Evolutionary conservation across 2,113 vertebrate genomes (phyloP).

Genomic region (Gavialis gangeticus): DNA sequence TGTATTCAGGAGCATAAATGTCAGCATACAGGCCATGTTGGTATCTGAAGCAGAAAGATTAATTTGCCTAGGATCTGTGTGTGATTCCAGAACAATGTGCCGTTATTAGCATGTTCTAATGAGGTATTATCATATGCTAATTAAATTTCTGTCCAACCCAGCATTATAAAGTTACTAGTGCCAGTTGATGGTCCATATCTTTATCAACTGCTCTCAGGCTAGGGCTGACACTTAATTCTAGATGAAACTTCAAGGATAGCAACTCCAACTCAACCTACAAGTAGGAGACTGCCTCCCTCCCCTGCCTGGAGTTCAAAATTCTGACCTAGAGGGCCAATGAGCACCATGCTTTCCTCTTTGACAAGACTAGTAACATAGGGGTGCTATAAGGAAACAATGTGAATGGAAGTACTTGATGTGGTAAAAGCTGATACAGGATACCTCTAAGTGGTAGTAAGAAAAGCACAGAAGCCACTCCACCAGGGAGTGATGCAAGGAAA

Average conservation of each 20-base stretch:
- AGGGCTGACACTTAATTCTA: not conserved
- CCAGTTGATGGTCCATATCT: not conserved
- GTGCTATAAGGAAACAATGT: not conserved
- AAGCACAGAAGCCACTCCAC: not conserved
- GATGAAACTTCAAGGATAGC: not conserved
- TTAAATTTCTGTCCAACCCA: not conserved
- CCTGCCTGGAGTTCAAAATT: not conserved
- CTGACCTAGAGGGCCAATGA: not conserved
- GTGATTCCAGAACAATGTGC: not conserved
- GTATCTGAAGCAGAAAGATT: constrained; percentile 9
- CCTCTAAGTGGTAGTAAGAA: not conserved
- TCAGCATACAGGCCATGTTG: not conserved
- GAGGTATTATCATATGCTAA: not conserved
- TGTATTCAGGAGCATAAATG: not conserved
- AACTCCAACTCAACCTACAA: not conserved
- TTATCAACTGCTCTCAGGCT: not conserved
- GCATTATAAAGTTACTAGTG: not conserved
- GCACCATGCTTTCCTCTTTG: not conserved
- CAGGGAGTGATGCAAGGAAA: not conserved
- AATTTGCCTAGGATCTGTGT: not conserved
- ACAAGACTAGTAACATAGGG: not conserved
- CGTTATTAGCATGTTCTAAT: constrained; percentile 15
- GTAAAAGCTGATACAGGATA: not conserved
- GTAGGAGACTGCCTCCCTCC: not conserved
- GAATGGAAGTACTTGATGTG: not conserved